Evolutionary conservation across 2,888 invertebrate species (phyloP).

Genomic region (Ceriagrion tenellum): DNA sequence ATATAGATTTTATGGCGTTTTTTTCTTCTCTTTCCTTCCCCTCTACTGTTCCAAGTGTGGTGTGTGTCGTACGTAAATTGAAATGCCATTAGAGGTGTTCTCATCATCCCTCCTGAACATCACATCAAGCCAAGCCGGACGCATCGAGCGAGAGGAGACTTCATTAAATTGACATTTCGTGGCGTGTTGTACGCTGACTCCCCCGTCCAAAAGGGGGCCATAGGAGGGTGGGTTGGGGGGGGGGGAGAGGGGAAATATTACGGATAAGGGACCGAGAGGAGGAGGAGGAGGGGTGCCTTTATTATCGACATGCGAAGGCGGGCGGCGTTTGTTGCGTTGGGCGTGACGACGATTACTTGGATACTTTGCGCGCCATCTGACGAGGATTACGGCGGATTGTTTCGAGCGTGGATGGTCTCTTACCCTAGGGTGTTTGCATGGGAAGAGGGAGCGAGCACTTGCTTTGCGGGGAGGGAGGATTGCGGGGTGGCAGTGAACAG

Average conservation of each 20-base stretch:
- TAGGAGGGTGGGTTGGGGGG: not conserved
- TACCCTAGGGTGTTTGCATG: too few relatives aligned
- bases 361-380: not conserved
- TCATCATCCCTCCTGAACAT: not conserved
- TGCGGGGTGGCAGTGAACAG: not conserved
- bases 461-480: not conserved
- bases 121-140: not conserved
- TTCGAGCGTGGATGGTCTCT: too few relatives aligned
- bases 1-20: not conserved
- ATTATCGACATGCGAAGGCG: not conserved
- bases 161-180: conserved; percentile 63
- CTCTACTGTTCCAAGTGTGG: not conserved
- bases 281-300: too few relatives aligned
- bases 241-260: not conserved
- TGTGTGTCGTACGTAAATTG: not conserved
- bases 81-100: not conserved
- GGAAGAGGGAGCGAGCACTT: not conserved
- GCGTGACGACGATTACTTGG: not conserved
- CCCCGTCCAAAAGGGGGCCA: conserved; percentile 3
- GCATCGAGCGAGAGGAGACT: not conserved
- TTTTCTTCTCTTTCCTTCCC: conserved; percentile 1
- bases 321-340: not conserved
- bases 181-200: conserved; percentile 48
- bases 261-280: not conserved
- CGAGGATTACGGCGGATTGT: not conserved